Conservation (phyloP, 2,113 vertebrate genomes). For the Telmatochromis sp. region DNA sequence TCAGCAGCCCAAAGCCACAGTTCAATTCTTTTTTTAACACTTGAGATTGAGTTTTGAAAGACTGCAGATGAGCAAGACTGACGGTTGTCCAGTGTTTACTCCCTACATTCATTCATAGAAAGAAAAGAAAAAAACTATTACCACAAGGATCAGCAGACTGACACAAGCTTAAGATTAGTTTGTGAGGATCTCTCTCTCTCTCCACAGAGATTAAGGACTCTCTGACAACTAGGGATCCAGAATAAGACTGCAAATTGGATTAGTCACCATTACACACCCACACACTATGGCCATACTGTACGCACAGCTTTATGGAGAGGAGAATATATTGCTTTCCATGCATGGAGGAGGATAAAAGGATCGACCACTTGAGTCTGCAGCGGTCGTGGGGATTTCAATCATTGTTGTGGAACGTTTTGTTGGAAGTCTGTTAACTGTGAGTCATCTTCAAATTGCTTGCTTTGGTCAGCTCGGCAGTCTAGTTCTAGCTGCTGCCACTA, state of each 20-base stretch:
- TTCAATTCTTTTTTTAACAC: not conserved
- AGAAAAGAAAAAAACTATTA: slow-evolving; percentile 6
- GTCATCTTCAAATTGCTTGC: slow-evolving; percentile 19
- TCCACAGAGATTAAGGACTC: slow-evolving; percentile 62
- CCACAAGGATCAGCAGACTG: slow-evolving; percentile 33
- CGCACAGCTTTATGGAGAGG: not conserved
- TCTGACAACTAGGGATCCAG: slow-evolving; percentile 50
- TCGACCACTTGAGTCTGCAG: slow-evolving; percentile 11
- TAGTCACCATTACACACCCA: slow-evolving; percentile 68
- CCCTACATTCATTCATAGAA: slow-evolving; percentile 28
- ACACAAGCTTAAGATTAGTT: slow-evolving; percentile 40
- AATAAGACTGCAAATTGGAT: slow-evolving; percentile 73
- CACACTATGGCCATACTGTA: slow-evolving; percentile 29
- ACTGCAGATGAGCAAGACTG: not conserved
- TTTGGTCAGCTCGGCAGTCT: not conserved
- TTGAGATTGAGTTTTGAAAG: not conserved
- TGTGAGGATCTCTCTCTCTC: slow-evolving; percentile 39
- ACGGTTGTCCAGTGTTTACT: not conserved
- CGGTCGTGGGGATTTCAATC: slow-evolving; percentile 7
- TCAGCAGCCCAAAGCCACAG: not conserved
- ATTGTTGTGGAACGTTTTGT: slow-evolving; percentile 14
- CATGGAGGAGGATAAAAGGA: slow-evolving; percentile 23
- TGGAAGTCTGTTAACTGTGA: slow-evolving; percentile 15
- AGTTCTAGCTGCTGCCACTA: not conserved
- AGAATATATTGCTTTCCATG: slow-evolving; percentile 22